Conservation (phyloP, 2,888 invertebrate species). For the Nyleta sp. region DNA sequence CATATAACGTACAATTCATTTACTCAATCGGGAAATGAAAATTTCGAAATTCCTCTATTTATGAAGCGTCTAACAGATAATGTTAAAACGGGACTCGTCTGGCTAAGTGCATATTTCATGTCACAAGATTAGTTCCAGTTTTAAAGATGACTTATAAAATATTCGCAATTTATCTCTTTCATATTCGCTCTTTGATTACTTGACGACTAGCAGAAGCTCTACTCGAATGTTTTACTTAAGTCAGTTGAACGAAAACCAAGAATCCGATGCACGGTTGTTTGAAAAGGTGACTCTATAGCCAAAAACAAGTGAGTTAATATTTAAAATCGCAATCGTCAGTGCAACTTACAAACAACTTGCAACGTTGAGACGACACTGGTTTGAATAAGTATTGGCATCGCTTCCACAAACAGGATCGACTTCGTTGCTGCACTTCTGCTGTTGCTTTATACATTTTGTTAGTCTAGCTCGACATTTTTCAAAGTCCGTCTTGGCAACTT, state of each 20-base stretch:
- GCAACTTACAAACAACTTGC: conserved; percentile 92
- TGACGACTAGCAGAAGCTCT: too few species aligned
- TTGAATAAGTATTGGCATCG: conserved; percentile 92
- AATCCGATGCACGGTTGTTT: neutral
- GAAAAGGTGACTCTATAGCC: too few species aligned
- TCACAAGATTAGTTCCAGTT: conserved; percentile 9
- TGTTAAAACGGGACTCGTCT: conserved; percentile 16
- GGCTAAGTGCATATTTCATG: neutral
- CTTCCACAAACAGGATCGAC: conserved; percentile 94
- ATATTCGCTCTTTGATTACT: too few species aligned
- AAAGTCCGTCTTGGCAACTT: conserved; percentile 88
- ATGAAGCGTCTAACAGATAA: too few species aligned
- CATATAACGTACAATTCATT: too few species aligned
- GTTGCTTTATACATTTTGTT: conserved; percentile 89
- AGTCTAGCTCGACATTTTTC: conserved; percentile 91
- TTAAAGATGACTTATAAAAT: conserved; percentile 2
- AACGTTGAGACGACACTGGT: conserved; percentile 91
- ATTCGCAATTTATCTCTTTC: neutral
- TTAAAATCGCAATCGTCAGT: neutral
- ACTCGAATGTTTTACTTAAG: too few species aligned
- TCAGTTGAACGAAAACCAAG: too few species aligned
- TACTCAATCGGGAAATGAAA: too few species aligned
- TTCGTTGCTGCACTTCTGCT: conserved; percentile 87
- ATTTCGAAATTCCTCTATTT: too few species aligned
- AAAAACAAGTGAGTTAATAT: too few species aligned